Percentiles rank a stretch among this genome's conserved stretches.
phyloP scores from a whole-genome alignment of 2,888 invertebrate genomes.

The Julus scanicus region DNA sequence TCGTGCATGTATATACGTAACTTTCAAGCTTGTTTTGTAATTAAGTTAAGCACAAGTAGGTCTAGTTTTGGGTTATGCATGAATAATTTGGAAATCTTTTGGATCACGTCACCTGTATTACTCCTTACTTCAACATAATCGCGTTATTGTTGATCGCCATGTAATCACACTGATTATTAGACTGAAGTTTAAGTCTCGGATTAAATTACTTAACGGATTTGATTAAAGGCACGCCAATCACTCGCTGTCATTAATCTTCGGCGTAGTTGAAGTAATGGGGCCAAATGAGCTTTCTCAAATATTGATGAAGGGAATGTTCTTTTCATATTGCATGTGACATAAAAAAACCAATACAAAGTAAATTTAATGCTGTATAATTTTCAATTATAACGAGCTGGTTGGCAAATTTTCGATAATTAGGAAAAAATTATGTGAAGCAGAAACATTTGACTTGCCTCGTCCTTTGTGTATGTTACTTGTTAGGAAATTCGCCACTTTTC shows the following conservation, averaged over 20 bases:
- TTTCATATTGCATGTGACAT: not conserved
- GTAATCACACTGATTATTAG: conserved; percentile 38
- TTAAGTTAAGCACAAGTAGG: too few relatives aligned
- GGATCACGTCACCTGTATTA: not conserved
- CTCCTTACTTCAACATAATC: not conserved
- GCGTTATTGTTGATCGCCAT: conserved; percentile 32
- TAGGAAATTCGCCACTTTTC: not conserved
- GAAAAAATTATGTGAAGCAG: not conserved
- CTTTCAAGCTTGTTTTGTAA: too few relatives aligned
- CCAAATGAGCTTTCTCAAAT: conserved; percentile 35
- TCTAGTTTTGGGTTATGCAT: not conserved
- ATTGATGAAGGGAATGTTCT: not conserved
- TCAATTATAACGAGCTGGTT: not conserved
- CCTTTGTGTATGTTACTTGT: not conserved
- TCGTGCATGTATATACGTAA: too few relatives aligned
- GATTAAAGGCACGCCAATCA: conserved; percentile 39
- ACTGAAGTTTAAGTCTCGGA: conserved; percentile 19
- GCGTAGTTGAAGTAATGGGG: conserved; percentile 25
- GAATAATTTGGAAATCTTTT: not conserved
- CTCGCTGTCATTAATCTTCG: conserved; percentile 23
- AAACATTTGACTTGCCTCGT: not conserved
- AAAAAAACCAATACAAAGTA: not conserved
- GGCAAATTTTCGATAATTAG: not conserved
- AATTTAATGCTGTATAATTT: conserved; percentile 16
- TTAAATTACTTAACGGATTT: conserved; percentile 25